phyloP scores from a whole-genome alignment of 2,797 vertebrate species.

The Fratercula arctica region DNA sequence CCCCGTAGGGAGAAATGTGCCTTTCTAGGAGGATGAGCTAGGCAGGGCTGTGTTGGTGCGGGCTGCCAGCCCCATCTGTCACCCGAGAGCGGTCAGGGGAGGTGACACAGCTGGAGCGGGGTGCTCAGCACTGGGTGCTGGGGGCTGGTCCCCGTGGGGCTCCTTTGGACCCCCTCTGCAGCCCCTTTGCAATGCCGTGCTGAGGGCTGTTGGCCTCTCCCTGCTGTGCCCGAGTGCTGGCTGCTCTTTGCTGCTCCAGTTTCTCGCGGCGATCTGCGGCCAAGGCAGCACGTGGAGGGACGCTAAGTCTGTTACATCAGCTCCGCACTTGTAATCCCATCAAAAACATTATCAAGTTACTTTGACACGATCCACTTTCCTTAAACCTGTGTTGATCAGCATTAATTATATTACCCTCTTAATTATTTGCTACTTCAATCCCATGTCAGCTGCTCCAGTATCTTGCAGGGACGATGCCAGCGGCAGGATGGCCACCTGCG shows the following conservation, averaged over 20 bases:
- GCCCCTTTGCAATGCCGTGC: fast-evolving
- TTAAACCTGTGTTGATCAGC: constrained; percentile 67
- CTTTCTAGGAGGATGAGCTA: background rate
- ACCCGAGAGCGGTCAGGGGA: fast-evolving
- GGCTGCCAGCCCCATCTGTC: background rate
- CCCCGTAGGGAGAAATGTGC: fast-evolving
- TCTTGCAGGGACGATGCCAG: background rate
- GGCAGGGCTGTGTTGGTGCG: background rate
- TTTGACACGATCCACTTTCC: constrained; percentile 68
- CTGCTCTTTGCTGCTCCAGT: constrained; percentile 47
- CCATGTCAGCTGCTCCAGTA: constrained; percentile 30
- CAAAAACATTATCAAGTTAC: constrained; percentile 66
- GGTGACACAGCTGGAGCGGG: background rate
- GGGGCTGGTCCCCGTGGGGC: background rate
- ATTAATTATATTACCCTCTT: constrained; percentile 70
- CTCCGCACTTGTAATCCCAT: constrained; percentile 52
- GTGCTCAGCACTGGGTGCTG: fast-evolving
- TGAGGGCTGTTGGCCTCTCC: background rate
- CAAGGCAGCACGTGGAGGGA: constrained; percentile 1
- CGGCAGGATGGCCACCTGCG: fast-evolving
- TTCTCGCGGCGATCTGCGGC: background rate
- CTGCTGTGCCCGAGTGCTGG: fast-evolving
- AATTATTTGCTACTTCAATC: constrained; percentile 66
- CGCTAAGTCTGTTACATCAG: constrained; percentile 64
- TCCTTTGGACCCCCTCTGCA: background rate